Conservation (phyloP, 2,797 vertebrate genomes). For the Decapterus maruadsi region DNA sequence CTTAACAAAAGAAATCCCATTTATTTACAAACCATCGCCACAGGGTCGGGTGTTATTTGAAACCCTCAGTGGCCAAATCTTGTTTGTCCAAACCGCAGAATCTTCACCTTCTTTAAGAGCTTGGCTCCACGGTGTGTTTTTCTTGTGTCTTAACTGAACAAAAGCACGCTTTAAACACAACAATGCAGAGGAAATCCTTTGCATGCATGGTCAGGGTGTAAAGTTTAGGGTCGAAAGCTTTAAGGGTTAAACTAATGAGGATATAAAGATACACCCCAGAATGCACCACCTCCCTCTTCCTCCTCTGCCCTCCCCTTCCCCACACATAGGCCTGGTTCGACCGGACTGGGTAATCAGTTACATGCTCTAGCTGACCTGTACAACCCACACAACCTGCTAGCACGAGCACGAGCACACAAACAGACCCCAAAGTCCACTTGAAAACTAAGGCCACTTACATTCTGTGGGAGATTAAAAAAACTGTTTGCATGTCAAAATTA, state of each 20-base stretch:
- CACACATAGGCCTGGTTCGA: constrained; percentile 73
- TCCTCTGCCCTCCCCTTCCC: constrained; percentile 39
- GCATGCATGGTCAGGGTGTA: constrained; percentile 62
- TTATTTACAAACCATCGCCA: background rate
- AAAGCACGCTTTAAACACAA: constrained; percentile 51
- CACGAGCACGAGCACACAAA: constrained; percentile 26
- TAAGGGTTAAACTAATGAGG: constrained; percentile 63
- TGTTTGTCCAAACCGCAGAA: constrained; percentile 66
- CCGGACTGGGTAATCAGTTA: constrained; percentile 85
- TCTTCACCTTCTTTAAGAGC: constrained; percentile 52
- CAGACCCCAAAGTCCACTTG: constrained; percentile 48
- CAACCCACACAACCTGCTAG: constrained; percentile 32
- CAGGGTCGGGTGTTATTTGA: constrained; percentile 54
- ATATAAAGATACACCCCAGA: constrained; percentile 52
- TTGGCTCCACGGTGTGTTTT: constrained; percentile 60
- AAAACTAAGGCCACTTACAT: constrained; percentile 22
- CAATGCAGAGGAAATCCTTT: constrained; percentile 67
- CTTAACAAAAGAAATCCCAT: background rate
- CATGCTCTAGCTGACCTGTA: constrained; percentile 74
- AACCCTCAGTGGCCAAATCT: constrained; percentile 58
- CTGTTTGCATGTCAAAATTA: background rate
- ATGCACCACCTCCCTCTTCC: constrained; percentile 37
- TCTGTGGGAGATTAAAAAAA: constrained; percentile 7
- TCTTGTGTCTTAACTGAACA: constrained; percentile 68
- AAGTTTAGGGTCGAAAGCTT: constrained; percentile 65